Evolutionary conservation across 1,140 invertebrate genomes (phyloP), one percentile per base, ranked within the genome.

Genomic region (Reticulitermes speratus): DNA sequence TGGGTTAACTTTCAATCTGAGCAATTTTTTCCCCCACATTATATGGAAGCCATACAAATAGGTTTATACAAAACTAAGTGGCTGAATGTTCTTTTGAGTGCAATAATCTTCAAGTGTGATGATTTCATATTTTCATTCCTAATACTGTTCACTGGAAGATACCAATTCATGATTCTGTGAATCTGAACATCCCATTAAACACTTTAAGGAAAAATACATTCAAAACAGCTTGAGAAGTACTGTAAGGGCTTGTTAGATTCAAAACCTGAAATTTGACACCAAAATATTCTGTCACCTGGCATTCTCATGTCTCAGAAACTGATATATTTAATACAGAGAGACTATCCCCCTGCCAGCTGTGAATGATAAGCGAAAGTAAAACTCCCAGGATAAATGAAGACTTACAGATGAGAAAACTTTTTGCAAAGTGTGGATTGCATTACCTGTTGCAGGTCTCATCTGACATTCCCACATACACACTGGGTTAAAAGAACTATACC

Each of bases 1-100:
- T 75, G n/a, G 65, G 65, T 75, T 75, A 75, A n/a, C n/a, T n/a
- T 75, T 75, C 65, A 75, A 75, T 75, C 65, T 75, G 65, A 75
- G 65, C 65, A 75, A 75, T 75, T 75, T n/a, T 75, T 75, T 25
- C 65, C 65, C 65, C 25, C 65, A n/a, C 65, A 75, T 75, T 75
- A 75, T 75, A 25, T 75, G 65, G 65, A 75, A 75, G 65, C 65
- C 65, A 3, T 75, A 75, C 25, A 75, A 30, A 75, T n/a, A 75
- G 65, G 65, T 75, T 75, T 25, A 30, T 75, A 75, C 65, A 75
- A 75, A 75, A 75, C 65, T 75, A 75, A 75, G 11, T 75, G n/a
- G 25, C 21, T 65, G 14, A 59, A 19, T 59, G 14, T 59, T 59
- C 55, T 59, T 59, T 59, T 6, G 21, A 59, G 55, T 59, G 55